Percentiles rank a stretch among this genome's conserved stretches.
Conservation (phyloP, 1,140 invertebrate genomes). For the Pseudachorutes palmiensis region DNA sequence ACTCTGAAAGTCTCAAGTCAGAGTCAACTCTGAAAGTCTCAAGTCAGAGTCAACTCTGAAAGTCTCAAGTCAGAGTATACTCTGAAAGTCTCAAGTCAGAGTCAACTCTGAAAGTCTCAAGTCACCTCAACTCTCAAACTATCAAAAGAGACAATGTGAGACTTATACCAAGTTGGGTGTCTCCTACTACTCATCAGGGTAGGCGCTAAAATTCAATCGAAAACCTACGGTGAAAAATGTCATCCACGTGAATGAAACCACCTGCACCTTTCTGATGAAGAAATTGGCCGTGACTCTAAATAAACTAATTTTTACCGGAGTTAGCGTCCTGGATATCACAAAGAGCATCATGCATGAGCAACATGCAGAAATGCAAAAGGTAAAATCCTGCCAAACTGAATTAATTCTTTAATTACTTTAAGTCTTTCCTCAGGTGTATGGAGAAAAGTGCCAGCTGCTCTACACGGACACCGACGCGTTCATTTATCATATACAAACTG, state of each 20-base stretch:
- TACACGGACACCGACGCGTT: constrained; percentile 41
- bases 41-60: no score
- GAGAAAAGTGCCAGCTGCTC: constrained; percentile 36
- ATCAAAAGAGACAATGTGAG: no score
- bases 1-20: no score
- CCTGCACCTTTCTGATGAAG: constrained; percentile 41
- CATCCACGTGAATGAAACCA: constrained; percentile 41
- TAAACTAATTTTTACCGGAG: constrained; percentile 44
- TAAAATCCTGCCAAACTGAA: no score
- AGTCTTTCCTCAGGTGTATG: constrained; percentile 29
- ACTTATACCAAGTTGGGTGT: no score
- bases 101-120: no score
- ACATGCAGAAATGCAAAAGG: not conserved
- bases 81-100: no score
- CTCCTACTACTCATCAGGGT: no score
- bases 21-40: no score
- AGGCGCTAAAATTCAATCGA: constrained; percentile 14
- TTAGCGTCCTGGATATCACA: constrained; percentile 43
- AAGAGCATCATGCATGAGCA: constrained; percentile 42
- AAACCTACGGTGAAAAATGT: constrained; percentile 41
- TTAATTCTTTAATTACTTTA: no score
- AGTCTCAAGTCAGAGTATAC: no score
- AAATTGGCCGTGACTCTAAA: constrained; percentile 41
- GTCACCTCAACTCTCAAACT: no score
- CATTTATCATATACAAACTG: not conserved